phyloP scores from a whole-genome alignment of 2,113 vertebrate species.

The Plecotus auritus region DNA sequence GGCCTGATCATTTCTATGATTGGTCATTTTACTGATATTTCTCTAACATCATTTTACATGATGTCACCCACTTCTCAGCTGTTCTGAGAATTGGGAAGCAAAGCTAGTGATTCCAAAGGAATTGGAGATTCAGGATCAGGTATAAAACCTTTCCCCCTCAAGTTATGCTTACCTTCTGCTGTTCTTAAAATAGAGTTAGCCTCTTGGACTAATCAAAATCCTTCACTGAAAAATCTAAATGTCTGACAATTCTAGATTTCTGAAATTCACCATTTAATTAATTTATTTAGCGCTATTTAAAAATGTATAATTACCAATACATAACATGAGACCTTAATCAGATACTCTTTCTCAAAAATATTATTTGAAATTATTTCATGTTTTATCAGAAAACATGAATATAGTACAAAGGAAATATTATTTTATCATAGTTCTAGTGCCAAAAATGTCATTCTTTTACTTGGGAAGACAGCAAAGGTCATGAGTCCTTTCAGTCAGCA shows the following conservation, averaged over 20 bases:
- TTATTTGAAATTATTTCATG: background rate
- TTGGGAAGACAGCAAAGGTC: background rate
- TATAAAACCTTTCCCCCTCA: background rate
- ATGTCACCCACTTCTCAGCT: background rate
- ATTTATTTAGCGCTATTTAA: slow-evolving; percentile 6
- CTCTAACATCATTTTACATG: background rate
- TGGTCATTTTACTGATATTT: background rate
- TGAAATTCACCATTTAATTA: background rate
- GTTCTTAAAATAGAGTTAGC: background rate
- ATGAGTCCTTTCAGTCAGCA: background rate
- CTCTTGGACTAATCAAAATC: background rate
- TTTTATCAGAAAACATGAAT: slow-evolving; percentile 4
- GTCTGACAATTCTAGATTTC: background rate
- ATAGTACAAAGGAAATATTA: background rate
- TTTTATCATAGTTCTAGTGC: background rate
- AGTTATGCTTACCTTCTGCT: background rate
- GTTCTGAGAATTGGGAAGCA: background rate
- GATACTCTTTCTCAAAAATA: background rate
- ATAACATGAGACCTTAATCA: background rate
- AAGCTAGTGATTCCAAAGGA: background rate
- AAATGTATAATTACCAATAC: background rate
- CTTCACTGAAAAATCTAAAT: background rate
- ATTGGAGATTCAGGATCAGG: background rate
- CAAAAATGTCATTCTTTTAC: background rate
- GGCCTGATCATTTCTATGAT: background rate